Conservation (phyloP, 2,797 vertebrate genomes). For the Cirrhinus molitorella region DNA sequence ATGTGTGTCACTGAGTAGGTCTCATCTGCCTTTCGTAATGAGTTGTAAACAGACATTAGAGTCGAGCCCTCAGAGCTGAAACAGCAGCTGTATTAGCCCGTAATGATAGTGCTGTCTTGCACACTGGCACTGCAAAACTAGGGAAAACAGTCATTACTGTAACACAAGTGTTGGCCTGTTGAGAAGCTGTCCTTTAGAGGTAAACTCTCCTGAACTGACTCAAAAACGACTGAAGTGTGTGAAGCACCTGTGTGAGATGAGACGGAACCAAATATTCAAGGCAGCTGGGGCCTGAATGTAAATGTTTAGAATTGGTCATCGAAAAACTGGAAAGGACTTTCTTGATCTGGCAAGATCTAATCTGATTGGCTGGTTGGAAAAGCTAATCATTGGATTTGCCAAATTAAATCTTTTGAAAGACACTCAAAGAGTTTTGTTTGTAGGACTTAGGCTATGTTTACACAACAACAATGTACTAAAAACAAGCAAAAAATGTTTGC, state of each 20-base stretch:
- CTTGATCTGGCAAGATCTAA: neutral
- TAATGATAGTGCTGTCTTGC: constrained; percentile 79
- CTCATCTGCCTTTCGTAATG: constrained; percentile 80
- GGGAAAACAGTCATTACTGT: constrained; percentile 83
- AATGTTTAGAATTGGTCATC: neutral
- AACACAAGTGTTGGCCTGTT: constrained; percentile 76
- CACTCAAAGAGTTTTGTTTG: neutral
- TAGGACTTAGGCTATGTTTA: neutral
- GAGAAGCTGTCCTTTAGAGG: constrained; percentile 59
- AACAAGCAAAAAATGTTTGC: neutral
- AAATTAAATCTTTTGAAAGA: neutral
- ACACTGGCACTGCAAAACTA: constrained; percentile 72
- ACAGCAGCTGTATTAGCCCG: constrained; percentile 75
- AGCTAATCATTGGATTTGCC: neutral
- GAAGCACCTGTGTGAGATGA: constrained; percentile 7
- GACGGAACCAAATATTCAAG: neutral
- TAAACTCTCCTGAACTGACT: constrained; percentile 14
- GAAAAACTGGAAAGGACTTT: neutral
- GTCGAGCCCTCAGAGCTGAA: constrained; percentile 75
- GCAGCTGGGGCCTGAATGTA: neutral
- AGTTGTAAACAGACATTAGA: constrained; percentile 81
- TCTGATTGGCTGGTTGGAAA: neutral
- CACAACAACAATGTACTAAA: neutral
- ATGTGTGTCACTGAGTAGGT: constrained; percentile 58
- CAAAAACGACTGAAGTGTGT: neutral